Evolutionary conservation across 2,888 invertebrate genomes (phyloP), one percentile per base, ranked within the genome.

Genomic region (Hypercompe scribonia): DNA sequence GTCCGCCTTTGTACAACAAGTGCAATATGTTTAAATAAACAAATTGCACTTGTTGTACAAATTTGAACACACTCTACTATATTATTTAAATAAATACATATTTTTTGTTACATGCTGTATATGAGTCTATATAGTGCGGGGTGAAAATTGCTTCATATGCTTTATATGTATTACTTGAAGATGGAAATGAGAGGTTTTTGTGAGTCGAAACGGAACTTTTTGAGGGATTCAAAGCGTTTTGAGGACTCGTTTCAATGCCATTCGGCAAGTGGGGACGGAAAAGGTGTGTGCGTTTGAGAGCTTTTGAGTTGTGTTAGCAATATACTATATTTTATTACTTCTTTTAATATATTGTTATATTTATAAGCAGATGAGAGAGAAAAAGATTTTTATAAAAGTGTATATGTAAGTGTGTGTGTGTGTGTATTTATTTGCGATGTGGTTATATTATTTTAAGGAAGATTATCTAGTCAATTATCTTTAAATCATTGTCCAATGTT

Each of bases 111-210:
- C 42, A 65, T 18, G 66, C 58, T 65, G 73, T 63, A 39, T 76
- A 73, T 73, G 73, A 73, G 42, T 58, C 28, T 36, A 71, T 61
- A 33, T 61, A 66, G 50, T 46, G 58, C 42, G 54, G 65, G 78
- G 76, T 74, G 78, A 68, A 68, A 82, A 84, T 79, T 73, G 71
- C 78, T 76, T 71, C 72, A 81, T 70, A 81, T 83, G 75, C 77
- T 76, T 76, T 76, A 75, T 77, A 72, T 54, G 70, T 71, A 69
- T 72, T 42, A 54, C 66, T 68, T 81, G 74, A 76, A 76, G 83
- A 84, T 83, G 83, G 80, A 83, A 82, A 83, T 83, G 83, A 83
- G 79, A 70, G 79, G 67, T 75, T 83, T 82, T 80, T 83, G 83
- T 76, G 77, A 77, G 78, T 75, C 75, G 71, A 82, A 81, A 76